Percentiles rank a stretch among this genome's conserved stretches.
These are phyloP conservation scores for Drosophila bipectinata DNA, from an alignment of 1,140 invertebrate species.

Conservation along the genomic window DNA sequence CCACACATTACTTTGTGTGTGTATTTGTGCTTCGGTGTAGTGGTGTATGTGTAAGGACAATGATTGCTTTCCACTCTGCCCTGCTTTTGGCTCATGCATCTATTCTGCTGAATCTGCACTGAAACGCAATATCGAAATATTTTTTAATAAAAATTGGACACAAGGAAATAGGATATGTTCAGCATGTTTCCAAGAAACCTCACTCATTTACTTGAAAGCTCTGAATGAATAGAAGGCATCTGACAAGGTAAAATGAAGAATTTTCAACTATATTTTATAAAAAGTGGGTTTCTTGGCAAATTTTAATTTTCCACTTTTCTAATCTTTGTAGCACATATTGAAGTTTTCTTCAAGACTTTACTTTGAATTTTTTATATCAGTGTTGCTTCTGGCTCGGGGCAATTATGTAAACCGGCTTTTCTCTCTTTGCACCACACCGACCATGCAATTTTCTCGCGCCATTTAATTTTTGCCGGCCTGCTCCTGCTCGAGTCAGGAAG, in stretches of 20 bases:
- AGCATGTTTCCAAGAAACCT: neutral
- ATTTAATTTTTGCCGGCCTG: constrained; percentile 74
- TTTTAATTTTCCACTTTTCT: too few species aligned
- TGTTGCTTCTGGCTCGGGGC: constrained; percentile 37
- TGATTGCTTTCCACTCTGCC: constrained; percentile 43
- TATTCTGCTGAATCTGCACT: constrained; percentile 19
- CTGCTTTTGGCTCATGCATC: constrained; percentile 9
- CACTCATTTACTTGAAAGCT: neutral
- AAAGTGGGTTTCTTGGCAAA: too few species aligned
- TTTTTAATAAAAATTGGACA: neutral
- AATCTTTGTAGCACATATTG: too few species aligned
- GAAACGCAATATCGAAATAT: neutral
- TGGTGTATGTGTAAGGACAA: constrained; percentile 14
- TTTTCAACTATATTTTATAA: too few species aligned
- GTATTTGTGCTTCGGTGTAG: constrained; percentile 4
- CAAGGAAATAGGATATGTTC: neutral
- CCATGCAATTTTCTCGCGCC: constrained; percentile 81
- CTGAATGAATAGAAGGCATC: neutral
- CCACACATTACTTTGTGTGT: neutral
- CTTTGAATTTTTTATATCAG: neutral
- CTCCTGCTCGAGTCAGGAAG: constrained; percentile 25
- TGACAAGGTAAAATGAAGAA: too few species aligned
- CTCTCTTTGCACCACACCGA: constrained; percentile 64
- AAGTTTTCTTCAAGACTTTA: neutral
- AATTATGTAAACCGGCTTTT: constrained; percentile 77